Percentiles rank a stretch among this genome's conserved stretches.
Conservation (phyloP, 1,140 invertebrate genomes). For the Rhopalosiphum maidis region DNA sequence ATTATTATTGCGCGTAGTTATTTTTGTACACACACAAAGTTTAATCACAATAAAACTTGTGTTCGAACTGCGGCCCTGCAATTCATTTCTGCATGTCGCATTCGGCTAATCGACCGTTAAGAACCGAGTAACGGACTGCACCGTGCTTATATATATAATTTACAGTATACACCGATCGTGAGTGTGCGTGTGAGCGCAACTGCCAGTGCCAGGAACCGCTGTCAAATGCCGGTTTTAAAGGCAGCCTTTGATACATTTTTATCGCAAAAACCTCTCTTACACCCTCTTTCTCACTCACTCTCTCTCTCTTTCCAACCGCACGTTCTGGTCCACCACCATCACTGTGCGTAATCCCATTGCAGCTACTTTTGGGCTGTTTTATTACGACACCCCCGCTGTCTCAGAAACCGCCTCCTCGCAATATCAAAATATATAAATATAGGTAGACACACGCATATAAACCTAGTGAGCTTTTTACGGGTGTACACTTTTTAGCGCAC, state of each 20-base stretch:
- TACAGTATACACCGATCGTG: no score
- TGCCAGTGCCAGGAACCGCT: conserved; percentile 46
- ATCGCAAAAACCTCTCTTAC: conserved; percentile 19
- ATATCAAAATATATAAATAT: background rate
- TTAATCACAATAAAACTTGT: conserved; percentile 11
- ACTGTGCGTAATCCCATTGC: conserved; percentile 14
- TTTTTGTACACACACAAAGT: background rate
- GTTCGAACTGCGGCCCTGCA: background rate
- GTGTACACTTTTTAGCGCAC: conserved; percentile 9
- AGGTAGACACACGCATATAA: background rate
- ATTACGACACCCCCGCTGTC: background rate
- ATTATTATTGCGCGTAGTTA: background rate
- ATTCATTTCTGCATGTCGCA: conserved; percentile 39
- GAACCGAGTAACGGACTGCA: conserved; percentile 22
- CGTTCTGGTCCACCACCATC: background rate
- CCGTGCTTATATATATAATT: background rate
- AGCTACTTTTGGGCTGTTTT: conserved; percentile 30
- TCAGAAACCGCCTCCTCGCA: background rate
- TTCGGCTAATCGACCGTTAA: conserved; percentile 52
- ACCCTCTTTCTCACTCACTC: background rate
- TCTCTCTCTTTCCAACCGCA: background rate
- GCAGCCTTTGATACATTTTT: conserved; percentile 51
- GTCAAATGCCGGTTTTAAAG: conserved; percentile 45
- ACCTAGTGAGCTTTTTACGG: conserved; percentile 12
- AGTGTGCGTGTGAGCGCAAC: background rate